phyloP scores from a whole-genome alignment of 2,888 invertebrate genomes.

The Himalopsyche kuldschensis region DNA sequence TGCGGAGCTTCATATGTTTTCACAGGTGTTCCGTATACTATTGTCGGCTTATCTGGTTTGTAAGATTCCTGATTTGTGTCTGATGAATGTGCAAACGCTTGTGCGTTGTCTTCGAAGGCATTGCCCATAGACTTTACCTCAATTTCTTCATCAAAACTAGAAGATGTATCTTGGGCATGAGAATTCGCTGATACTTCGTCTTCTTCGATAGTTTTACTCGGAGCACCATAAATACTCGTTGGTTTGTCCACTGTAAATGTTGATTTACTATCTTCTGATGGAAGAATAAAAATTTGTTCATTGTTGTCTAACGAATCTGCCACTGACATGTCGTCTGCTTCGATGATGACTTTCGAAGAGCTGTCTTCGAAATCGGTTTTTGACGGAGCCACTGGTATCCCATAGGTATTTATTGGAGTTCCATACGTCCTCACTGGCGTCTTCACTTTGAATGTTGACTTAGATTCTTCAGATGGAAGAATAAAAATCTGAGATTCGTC shows the following conservation, averaged over 20 bases:
- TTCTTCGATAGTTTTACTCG: not conserved
- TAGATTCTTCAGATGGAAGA: not conserved
- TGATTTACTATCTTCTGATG: not conserved
- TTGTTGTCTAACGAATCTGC: no score
- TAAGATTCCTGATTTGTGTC: not conserved
- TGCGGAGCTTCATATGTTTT: not conserved
- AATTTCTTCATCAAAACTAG: no score
- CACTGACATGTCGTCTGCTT: no score
- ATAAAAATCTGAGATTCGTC: not conserved
- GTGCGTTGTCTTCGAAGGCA: not conserved
- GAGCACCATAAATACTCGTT: not conserved
- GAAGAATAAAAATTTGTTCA: not conserved
- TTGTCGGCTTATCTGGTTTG: not conserved
- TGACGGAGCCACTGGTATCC: not conserved
- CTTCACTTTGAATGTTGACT: not conserved
- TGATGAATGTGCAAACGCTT: not conserved
- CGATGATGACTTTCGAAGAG: not conserved
- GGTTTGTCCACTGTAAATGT: not conserved
- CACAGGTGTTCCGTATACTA: not conserved
- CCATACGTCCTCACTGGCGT: not conserved
- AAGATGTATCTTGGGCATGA: no score
- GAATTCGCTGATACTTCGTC: not conserved
- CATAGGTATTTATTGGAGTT: not conserved
- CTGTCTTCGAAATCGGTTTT: not conserved
- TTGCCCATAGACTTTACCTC: not conserved